These are phyloP conservation scores for Potamarius usumacintae DNA, from an alignment of 2,113 vertebrate genomes.

Conservation along the genomic window DNA sequence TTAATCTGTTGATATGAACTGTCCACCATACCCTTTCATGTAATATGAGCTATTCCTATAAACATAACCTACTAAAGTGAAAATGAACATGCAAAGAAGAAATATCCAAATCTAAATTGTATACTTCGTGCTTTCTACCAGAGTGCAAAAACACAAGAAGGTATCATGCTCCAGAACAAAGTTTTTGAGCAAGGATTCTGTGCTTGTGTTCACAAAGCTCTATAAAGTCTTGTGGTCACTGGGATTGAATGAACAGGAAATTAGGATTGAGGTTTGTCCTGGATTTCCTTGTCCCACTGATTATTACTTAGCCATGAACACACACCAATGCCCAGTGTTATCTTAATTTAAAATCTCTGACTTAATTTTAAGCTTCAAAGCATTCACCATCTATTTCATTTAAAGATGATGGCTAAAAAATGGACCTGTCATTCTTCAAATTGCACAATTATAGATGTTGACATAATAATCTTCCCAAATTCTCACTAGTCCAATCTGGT, in stretches of 20 bases:
- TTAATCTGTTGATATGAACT: background rate
- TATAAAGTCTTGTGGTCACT: background rate
- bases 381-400: background rate
- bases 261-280: background rate
- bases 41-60: too few relatives aligned
- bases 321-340: background rate
- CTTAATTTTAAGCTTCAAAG: background rate
- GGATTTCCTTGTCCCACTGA: background rate
- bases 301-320: background rate
- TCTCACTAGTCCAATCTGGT: background rate
- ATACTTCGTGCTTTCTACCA: background rate
- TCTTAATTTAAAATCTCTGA: background rate
- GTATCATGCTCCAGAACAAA: background rate
- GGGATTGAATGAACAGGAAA: background rate
- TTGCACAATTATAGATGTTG: background rate
- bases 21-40: background rate
- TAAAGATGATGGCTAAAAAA: background rate
- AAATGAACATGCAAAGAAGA: background rate
- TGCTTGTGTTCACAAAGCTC: background rate
- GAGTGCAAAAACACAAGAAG: too few relatives aligned
- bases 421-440: background rate
- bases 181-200: background rate
- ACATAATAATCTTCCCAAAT: background rate
- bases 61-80: background rate
- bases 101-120: background rate